Percentiles rank a stretch among this genome's conserved stretches.
These are phyloP conservation scores for Lindbergichthys nudifrons DNA, from an alignment of 2,797 vertebrate species.

Conservation along the genomic window DNA sequence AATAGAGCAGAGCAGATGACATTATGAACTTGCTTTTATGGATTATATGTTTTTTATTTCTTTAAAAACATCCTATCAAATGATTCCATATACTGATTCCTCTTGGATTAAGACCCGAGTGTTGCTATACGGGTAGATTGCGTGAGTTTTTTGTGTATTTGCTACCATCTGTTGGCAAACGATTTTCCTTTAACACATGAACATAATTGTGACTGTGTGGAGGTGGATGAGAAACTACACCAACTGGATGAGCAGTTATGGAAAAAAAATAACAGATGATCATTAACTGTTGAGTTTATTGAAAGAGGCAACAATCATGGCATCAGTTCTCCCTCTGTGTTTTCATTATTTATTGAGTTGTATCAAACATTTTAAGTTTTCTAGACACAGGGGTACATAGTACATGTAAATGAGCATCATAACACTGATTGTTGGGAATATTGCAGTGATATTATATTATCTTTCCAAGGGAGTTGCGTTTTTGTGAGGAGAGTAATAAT, in stretches of 20 bases:
- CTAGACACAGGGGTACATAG: neutral
- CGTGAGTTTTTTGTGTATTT: neutral
- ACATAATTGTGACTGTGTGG: constrained; percentile 27
- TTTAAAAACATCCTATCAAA: neutral
- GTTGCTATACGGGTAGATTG: neutral
- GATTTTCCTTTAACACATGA: constrained; percentile 1
- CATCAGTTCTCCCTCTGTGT: neutral
- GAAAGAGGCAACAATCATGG: neutral
- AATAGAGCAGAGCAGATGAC: neutral
- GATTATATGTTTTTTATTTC: neutral
- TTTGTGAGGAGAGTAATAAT: constrained; percentile 7
- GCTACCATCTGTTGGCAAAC: constrained; percentile 9
- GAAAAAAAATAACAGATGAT: constrained; percentile 17
- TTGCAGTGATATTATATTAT: neutral
- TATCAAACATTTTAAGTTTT: neutral
- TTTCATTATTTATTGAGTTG: neutral
- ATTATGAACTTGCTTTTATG: neutral
- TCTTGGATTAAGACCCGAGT: neutral
- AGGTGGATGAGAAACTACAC: constrained; percentile 42
- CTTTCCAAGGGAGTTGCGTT: neutral
- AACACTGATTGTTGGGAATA: neutral
- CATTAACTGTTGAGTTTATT: constrained; percentile 10
- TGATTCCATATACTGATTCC: neutral
- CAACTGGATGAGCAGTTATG: constrained; percentile 25
- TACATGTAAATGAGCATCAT: neutral